These are phyloP conservation scores for Neodiprion pinetum DNA, from an alignment of 1,140 invertebrate genomes.

Conservation along the genomic window DNA sequence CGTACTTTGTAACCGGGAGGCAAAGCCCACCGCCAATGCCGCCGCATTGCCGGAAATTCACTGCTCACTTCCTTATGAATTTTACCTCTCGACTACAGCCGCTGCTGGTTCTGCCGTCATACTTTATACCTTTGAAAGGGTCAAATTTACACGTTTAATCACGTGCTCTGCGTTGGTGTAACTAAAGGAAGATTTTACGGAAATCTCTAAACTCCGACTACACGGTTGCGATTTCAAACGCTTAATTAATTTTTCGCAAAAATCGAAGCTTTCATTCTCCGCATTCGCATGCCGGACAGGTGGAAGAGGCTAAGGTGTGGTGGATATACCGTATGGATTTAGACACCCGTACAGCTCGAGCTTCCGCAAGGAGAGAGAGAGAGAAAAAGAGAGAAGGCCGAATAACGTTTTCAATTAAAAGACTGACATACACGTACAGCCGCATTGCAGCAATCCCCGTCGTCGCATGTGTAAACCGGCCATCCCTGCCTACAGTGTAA, in stretches of 20 bases:
- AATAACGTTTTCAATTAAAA: conserved; percentile 47
- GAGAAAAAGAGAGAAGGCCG: background rate
- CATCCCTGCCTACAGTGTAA: background rate
- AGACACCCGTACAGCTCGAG: background rate
- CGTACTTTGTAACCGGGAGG: background rate
- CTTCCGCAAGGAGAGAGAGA: background rate
- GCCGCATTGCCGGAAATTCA: background rate
- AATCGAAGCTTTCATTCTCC: too few species aligned
- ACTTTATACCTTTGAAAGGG: too few species aligned
- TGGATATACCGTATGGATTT: background rate
- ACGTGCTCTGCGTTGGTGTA: too few species aligned
- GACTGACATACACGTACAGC: conserved; percentile 38
- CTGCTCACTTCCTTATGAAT: background rate
- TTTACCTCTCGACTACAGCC: background rate
- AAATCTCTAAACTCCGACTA: too few species aligned
- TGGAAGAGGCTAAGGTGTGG: too few species aligned
- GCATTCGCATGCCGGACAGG: too few species aligned
- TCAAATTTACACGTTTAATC: too few species aligned
- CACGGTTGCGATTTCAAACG: too few species aligned
- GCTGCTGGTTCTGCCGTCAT: too few species aligned
- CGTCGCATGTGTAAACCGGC: background rate
- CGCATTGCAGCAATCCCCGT: conserved; percentile 38
- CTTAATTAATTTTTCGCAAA: too few species aligned
- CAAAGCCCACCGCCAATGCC: background rate
- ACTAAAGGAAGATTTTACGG: too few species aligned